A percentile compares a stretch with the other conserved stretches of the same genome.
phyloP scores from a whole-genome alignment of 2,888 invertebrate species.

The Tortricodes alternella region DNA sequence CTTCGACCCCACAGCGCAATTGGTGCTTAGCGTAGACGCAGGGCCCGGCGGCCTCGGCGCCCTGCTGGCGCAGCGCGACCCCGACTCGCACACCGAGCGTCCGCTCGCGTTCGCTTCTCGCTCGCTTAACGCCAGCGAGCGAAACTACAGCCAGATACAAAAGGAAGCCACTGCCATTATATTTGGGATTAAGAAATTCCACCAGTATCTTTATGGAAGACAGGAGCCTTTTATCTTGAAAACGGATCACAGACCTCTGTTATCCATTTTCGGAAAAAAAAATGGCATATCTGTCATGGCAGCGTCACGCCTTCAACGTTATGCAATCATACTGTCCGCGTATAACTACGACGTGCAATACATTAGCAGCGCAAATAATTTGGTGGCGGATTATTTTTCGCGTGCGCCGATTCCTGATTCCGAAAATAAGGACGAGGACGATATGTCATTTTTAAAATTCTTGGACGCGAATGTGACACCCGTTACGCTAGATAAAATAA shows the following conservation, averaged over 20 bases:
- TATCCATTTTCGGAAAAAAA: conserved; percentile 13
- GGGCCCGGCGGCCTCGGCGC: not conserved
- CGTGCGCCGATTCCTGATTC: not conserved
- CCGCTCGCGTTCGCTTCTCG: conserved; percentile 30
- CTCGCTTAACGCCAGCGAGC: conserved; percentile 20
- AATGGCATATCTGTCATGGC: conserved; percentile 28
- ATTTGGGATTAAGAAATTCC: conserved; percentile 33
- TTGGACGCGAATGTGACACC: not conserved
- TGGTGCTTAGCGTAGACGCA: no score
- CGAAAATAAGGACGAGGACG: not conserved
- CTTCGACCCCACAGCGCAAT: conserved; percentile 19
- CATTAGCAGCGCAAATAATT: not conserved
- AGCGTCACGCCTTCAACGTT: conserved; percentile 27
- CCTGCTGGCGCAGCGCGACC: not conserved
- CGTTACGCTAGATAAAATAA: not conserved
- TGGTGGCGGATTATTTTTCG: not conserved
- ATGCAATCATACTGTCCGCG: no score
- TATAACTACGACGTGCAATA: not conserved
- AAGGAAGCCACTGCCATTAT: conserved; percentile 36
- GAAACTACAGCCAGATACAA: conserved; percentile 35
- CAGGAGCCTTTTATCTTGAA: conserved; percentile 33
- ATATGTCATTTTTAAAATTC: not conserved
- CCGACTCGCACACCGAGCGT: not conserved
- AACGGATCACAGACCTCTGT: conserved; percentile 33
- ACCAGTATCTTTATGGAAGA: conserved; percentile 36